These are phyloP conservation scores for Steinernema scapterisci DNA, from an alignment of 2,888 invertebrate genomes.

Conservation along the genomic window DNA sequence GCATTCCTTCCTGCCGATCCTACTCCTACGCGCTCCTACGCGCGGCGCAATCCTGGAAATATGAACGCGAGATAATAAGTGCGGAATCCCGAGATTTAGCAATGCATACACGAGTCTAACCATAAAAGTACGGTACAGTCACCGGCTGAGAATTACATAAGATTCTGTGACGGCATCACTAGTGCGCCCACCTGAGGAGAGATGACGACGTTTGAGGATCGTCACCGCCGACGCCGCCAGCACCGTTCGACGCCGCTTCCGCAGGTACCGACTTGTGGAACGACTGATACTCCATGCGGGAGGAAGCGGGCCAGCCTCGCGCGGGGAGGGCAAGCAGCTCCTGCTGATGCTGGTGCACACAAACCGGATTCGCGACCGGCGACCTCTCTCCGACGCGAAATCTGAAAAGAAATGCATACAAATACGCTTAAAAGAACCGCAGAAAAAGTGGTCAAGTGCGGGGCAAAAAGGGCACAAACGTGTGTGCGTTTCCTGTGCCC, in stretches of 20 bases:
- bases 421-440: conserved; percentile 23
- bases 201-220: not conserved
- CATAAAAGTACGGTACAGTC: too few species aligned
- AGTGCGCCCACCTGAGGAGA: conserved; percentile 20
- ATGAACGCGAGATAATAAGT: too few species aligned
- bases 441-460: conserved; percentile 14
- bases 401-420: conserved; percentile 31
- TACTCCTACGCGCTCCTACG: too few species aligned
- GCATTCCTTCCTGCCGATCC: not conserved
- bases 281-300: conserved; percentile 31
- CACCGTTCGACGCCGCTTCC: conserved; percentile 4
- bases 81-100: not conserved
- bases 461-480: not conserved
- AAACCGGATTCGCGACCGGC: conserved; percentile 26
- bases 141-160: not conserved
- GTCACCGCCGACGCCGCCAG: too few species aligned
- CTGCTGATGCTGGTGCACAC: not conserved
- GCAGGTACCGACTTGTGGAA: conserved; percentile 26
- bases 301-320: conserved; percentile 30
- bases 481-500: not conserved
- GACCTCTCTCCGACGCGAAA: conserved; percentile 30
- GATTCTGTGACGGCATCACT: not conserved
- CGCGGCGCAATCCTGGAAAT: not conserved
- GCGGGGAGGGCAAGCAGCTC: conserved; percentile 26
- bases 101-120: too few species aligned